These are phyloP conservation scores for Drosophila kikkawai DNA, from an alignment of 1,140 invertebrate genomes.

Conservation along the genomic window DNA sequence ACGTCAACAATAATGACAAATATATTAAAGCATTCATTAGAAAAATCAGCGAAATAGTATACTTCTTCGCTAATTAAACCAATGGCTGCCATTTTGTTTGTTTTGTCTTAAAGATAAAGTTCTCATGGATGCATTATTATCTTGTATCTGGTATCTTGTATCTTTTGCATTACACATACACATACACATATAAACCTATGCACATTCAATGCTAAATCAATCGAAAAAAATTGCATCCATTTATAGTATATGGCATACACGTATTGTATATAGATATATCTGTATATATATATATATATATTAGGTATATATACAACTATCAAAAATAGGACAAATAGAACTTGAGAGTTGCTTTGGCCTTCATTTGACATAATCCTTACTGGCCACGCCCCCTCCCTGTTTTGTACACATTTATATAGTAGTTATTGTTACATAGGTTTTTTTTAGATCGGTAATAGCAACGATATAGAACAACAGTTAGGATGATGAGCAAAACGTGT, in stretches of 20 bases:
- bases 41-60: neutral
- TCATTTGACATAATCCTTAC: neutral
- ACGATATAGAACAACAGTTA: slow-evolving; percentile 47
- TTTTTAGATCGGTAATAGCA: slow-evolving; percentile 37
- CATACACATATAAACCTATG: slow-evolving; percentile 33
- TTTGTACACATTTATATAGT: slow-evolving; percentile 40
- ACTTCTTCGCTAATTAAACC: neutral
- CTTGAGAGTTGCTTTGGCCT: slow-evolving; percentile 31
- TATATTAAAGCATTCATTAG: neutral
- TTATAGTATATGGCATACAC: slow-evolving; percentile 36
- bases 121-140: slow-evolving; percentile 40
- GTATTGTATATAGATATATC: slow-evolving; percentile 19
- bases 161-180: slow-evolving; percentile 24
- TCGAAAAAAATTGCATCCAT: slow-evolving; percentile 54
- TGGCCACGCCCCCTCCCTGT: neutral
- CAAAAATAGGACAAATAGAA: slow-evolving; percentile 79
- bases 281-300: slow-evolving; percentile 32
- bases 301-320: slow-evolving; percentile 66
- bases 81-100: neutral
- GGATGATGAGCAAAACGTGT: slow-evolving; percentile 51
- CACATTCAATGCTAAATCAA: slow-evolving; percentile 61
- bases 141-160: slow-evolving; percentile 16
- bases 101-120: slow-evolving; percentile 1
- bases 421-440: slow-evolving; percentile 46
- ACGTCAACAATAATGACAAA: slow-evolving; percentile 41